Evolutionary conservation across 2,888 invertebrate genomes (phyloP), one percentile per base, ranked within the genome.

Genomic region (Hyposoter dolosus): DNA sequence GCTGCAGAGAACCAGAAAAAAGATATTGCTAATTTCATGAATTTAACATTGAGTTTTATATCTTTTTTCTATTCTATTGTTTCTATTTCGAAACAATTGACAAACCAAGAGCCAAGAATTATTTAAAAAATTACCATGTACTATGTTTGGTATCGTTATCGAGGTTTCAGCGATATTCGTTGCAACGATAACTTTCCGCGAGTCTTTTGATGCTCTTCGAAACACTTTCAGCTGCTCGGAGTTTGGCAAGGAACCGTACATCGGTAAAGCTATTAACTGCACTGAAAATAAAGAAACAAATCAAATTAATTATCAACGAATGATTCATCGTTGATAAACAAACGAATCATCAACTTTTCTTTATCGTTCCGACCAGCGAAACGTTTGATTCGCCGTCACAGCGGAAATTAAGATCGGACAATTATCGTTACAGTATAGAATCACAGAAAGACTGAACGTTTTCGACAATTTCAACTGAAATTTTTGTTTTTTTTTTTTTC

Each of bases 101-200:
- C 35, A 6, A 35, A 6, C 4, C 12, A 15, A 63, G 15, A 2
- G 15, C 17, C 4, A 0, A 3, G 32, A 9, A 12, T 19, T 28
- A 15, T 43, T 12, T 45, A 35, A 53, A 9, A 66, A 56, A 69
- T 94, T 94, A 98, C 98, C 98, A 94, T 98, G 98, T 45, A 97
- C 97, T 87, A 99, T 96, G 35, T 99, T 99, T 4, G 97, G 97
- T 91, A 99, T 98, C 0, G 99, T 99, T 23, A 99, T 96, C 0
- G 99, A 99, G 0, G 99, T 98, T 94, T 99, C 99, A 0, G 99
- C 99, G 77, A 99, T 98, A 92, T 99, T 99, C 0, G 99, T 99
- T 0, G 99, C 98, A 5, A 99, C 95, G 0, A 99, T 96, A 32
- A 99, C 96, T 94, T 99, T 99, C 43, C 99, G 95, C 0, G 96